Evolutionary conservation across 1,140 invertebrate species (phyloP).

Genomic region (Dreissena rostriformis): DNA sequence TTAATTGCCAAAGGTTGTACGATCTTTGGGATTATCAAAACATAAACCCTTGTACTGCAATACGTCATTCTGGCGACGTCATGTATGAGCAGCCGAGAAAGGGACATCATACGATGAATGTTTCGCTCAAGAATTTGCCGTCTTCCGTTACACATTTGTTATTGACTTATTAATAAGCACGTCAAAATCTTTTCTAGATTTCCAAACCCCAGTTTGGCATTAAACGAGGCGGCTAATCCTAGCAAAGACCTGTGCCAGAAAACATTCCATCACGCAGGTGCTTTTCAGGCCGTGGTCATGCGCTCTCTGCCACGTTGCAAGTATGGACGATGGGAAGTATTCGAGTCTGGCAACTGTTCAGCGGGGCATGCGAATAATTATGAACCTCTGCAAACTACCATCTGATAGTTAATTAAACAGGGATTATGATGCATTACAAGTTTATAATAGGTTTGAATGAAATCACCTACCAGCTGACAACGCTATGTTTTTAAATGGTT

Average conservation of each 20-base stretch:
- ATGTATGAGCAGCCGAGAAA: constrained; percentile 56
- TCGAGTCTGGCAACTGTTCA: constrained; percentile 64
- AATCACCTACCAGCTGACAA: too few relatives aligned
- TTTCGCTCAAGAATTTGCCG: constrained; percentile 62
- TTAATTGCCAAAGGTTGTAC: constrained; percentile 19
- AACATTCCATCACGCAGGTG: constrained; percentile 60
- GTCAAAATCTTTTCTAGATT: constrained; percentile 60
- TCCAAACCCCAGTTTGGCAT: constrained; percentile 65
- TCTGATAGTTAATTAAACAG: constrained; percentile 43
- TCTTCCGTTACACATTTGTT: constrained; percentile 61
- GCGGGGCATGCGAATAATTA: constrained; percentile 65
- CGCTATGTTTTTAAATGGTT: too few relatives aligned
- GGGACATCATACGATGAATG: constrained; percentile 68
- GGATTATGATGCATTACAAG: constrained; percentile 11
- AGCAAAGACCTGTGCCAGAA: constrained; percentile 63
- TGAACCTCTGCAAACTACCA: constrained; percentile 45
- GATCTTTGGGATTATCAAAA: constrained; percentile 32
- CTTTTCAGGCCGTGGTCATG: constrained; percentile 67
- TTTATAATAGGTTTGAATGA: too few relatives aligned
- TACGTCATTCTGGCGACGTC: constrained; percentile 66
- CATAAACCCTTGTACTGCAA: not conserved
- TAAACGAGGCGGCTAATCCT: constrained; percentile 62
- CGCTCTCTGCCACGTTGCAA: constrained; percentile 60
- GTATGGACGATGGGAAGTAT: constrained; percentile 64
- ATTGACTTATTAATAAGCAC: constrained; percentile 71